Percentiles rank a stretch among this genome's conserved stretches.
These are phyloP conservation scores for Samia ricini DNA, from an alignment of 1,140 invertebrate genomes.

Conservation along the genomic window DNA sequence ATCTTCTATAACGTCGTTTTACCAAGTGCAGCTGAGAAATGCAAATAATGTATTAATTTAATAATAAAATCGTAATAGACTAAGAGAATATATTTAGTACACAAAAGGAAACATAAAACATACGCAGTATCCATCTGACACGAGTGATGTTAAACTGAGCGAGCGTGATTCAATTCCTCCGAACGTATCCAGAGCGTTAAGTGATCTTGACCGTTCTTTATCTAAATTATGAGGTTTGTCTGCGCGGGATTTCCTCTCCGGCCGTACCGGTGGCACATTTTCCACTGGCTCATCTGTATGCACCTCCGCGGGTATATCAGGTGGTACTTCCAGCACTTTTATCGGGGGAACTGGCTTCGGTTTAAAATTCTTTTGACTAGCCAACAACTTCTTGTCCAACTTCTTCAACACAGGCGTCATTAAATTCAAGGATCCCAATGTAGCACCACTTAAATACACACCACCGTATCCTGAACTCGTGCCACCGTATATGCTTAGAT, in stretches of 20 bases:
- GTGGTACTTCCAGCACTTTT: constrained; percentile 35
- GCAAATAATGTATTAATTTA: too few species aligned
- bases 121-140: constrained; percentile 72
- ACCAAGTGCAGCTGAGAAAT: too few species aligned
- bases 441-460: constrained; percentile 76
- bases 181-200: constrained; percentile 50
- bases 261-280: constrained; percentile 49
- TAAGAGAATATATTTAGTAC: too few species aligned
- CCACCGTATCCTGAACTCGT: constrained; percentile 81
- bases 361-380: constrained; percentile 70
- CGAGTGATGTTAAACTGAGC: constrained; percentile 60
- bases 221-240: constrained; percentile 40
- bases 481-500: constrained; percentile 79
- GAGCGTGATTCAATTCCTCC: constrained; percentile 47
- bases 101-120: too few species aligned
- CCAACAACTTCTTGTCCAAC: constrained; percentile 64
- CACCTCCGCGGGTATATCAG: constrained; percentile 11
- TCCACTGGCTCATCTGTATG: constrained; percentile 1
- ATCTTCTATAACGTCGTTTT: too few species aligned
- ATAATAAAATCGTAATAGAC: too few species aligned
- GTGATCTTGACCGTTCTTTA: constrained; percentile 64
- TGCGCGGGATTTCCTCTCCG: constrained; percentile 47
- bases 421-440: constrained; percentile 74
- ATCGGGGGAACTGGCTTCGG: constrained; percentile 57
- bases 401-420: constrained; percentile 77